Conservation (phyloP, 2,113 vertebrate genomes). For the Malurus elegans region DNA sequence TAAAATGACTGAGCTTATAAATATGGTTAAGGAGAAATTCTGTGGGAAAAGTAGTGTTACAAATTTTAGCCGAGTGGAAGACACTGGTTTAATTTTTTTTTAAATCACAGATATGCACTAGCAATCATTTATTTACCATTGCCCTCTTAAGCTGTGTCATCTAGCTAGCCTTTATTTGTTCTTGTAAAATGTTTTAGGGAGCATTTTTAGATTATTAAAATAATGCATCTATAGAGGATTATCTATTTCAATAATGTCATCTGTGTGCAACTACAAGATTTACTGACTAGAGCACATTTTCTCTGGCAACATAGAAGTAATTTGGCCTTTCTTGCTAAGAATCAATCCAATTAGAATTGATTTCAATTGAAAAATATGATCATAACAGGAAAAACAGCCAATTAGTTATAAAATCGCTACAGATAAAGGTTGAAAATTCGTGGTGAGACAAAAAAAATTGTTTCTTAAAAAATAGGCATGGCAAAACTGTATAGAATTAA, state of each 20-base stretch:
- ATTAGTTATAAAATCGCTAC: neutral
- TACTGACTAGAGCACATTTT: neutral
- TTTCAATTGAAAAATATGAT: neutral
- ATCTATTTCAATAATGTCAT: neutral
- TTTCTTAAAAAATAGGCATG: neutral
- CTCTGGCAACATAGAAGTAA: neutral
- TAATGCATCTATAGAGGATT: constrained; percentile 9
- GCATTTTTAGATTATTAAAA: constrained; percentile 19
- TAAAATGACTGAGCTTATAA: neutral
- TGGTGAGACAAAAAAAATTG: neutral
- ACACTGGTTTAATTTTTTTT: neutral
- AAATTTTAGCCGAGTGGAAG: neutral
- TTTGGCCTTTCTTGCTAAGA: neutral
- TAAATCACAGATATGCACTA: neutral
- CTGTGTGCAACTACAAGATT: neutral
- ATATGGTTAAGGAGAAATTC: neutral
- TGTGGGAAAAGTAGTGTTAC: neutral
- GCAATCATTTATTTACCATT: neutral
- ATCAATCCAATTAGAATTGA: neutral
- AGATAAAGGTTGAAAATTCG: neutral
- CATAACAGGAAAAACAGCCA: neutral
- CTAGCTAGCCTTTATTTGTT: neutral
- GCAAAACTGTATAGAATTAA: neutral
- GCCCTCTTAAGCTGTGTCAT: neutral
- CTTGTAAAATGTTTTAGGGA: neutral